phyloP scores from a whole-genome alignment of 2,888 invertebrate species.

The Xestia sexstrigata region DNA sequence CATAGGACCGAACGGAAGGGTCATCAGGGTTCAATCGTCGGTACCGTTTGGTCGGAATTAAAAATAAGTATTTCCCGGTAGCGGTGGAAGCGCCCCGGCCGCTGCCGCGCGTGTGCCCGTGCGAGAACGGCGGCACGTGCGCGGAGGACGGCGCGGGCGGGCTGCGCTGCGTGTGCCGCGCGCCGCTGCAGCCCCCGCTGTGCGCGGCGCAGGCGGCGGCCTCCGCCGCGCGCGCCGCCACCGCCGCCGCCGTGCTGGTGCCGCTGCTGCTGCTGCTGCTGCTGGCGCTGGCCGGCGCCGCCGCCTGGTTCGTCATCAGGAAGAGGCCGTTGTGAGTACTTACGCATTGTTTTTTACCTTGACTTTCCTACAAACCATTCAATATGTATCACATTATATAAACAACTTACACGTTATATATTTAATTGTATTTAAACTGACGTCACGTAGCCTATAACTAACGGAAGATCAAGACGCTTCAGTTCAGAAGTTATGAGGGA shows the following conservation, averaged over 20 bases:
- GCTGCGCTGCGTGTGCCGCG: constrained; percentile 92
- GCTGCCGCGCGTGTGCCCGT: constrained; percentile 94
- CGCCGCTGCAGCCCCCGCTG: constrained; percentile 92
- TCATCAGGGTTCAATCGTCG: neutral
- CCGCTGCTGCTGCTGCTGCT: constrained; percentile 95
- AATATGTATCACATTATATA: no score
- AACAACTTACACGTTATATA: no score
- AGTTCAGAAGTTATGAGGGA: no score
- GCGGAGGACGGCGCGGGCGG: constrained; percentile 82
- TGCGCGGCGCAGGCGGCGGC: constrained; percentile 92
- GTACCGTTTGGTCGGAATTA: neutral
- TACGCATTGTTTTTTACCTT: neutral
- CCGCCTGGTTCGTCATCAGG: constrained; percentile 95
- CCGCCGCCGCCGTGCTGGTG: constrained; percentile 94
- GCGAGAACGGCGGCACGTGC: constrained; percentile 97
- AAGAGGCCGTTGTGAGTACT: constrained; percentile 96
- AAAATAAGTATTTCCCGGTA: neutral
- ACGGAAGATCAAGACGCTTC: no score
- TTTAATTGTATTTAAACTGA: no score
- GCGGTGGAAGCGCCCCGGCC: constrained; percentile 93
- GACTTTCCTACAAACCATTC: no score
- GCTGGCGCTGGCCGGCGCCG: constrained; percentile 93
- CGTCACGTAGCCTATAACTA: no score
- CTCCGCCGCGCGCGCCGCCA: constrained; percentile 89
- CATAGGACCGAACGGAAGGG: neutral